Percentiles rank a stretch among this genome's conserved stretches.
Evolutionary conservation across 2,888 invertebrate species (phyloP).

Genomic region (Fragum whitleyi): DNA sequence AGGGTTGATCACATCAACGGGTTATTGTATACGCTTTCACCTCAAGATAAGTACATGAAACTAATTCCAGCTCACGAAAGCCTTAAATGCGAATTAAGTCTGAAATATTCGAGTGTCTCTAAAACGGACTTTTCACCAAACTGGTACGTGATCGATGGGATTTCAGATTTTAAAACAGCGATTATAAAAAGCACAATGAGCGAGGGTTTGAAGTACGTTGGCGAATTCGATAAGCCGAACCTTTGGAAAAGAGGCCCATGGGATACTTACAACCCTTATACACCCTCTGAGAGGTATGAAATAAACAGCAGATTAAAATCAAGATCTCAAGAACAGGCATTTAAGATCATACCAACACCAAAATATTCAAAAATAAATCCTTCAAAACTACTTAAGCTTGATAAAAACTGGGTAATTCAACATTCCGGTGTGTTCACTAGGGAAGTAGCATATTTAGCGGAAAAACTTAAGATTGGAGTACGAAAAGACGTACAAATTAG

Average conservation of each 20-base stretch:
- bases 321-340: background rate
- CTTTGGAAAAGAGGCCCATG: conserved; percentile 35
- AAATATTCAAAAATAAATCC: background rate
- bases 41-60: background rate
- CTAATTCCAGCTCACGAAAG: background rate
- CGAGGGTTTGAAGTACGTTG: conserved; percentile 35
- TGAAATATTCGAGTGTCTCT: background rate
- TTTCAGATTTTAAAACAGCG: background rate
- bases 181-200: conserved; percentile 31
- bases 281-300: conserved; percentile 32
- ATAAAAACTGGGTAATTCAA: conserved; percentile 34
- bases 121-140: conserved; percentile 50
- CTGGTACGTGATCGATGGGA: conserved; percentile 49
- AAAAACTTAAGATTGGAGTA: conserved; percentile 19
- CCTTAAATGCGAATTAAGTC: background rate
- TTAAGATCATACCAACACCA: conserved; percentile 29
- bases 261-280: conserved; percentile 43
- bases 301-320: conserved; percentile 1
- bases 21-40: conserved; percentile 30
- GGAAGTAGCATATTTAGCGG: conserved; percentile 9
- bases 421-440: conserved; percentile 16
- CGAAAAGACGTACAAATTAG: background rate
- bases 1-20: conserved; percentile 25
- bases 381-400: background rate
- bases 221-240: conserved; percentile 13